A percentile compares a stretch with the other conserved stretches of the same genome.
These are phyloP conservation scores for Novumbra hubbsi DNA, from an alignment of 2,797 vertebrate species.

Conservation along the genomic window DNA sequence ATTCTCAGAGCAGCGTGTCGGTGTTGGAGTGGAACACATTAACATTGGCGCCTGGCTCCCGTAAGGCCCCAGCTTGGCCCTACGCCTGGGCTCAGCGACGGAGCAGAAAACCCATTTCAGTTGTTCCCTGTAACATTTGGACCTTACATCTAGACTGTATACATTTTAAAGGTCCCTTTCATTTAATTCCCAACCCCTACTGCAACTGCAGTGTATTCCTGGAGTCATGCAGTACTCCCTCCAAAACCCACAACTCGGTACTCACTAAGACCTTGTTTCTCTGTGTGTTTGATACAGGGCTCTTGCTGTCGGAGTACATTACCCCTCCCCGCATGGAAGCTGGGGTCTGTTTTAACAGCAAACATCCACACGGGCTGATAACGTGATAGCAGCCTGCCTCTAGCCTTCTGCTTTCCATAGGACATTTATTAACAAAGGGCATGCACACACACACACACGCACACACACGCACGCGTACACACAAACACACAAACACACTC, in stretches of 20 bases:
- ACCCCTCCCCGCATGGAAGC: conserved; percentile 55
- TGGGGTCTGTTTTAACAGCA: conserved; percentile 61
- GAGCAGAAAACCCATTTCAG: too few species aligned
- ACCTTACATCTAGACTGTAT: too few species aligned
- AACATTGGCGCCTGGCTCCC: conserved; percentile 65
- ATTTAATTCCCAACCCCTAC: conserved; percentile 43
- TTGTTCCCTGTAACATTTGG: too few species aligned
- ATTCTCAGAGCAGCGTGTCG: conserved; percentile 32
- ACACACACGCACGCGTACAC: conserved; percentile 14
- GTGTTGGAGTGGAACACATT: conserved; percentile 68
- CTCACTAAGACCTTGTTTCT: not conserved
- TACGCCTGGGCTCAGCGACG: too few species aligned
- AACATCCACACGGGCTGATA: conserved; percentile 58
- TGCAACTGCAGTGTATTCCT: not conserved
- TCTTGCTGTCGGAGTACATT: conserved; percentile 53
- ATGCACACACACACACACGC: conserved; percentile 42
- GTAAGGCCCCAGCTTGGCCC: too few species aligned
- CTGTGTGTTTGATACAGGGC: conserved; percentile 16
- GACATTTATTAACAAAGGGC: conserved; percentile 47
- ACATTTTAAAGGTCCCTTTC: conserved; percentile 14
- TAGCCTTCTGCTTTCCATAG: conserved; percentile 50
- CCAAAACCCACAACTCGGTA: conserved; percentile 55
- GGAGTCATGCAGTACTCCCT: conserved; percentile 37
- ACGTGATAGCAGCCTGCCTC: conserved; percentile 57
- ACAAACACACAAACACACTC: conserved; percentile 16